Conservation (phyloP, 2,888 invertebrate species). For the Eupithecia vulgata region DNA sequence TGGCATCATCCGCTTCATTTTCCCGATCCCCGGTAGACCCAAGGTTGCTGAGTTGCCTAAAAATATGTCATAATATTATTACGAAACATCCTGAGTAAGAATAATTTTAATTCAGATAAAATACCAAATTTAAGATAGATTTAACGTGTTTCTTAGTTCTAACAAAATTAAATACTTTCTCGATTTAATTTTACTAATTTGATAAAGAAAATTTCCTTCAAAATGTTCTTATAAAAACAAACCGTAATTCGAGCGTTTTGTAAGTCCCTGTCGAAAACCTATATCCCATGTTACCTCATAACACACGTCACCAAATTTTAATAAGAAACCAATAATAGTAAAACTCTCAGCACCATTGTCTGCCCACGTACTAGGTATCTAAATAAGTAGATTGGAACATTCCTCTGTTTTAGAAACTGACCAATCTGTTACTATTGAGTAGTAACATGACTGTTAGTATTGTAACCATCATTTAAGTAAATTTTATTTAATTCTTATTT, state of each 20-base stretch:
- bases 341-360: slow-evolving; percentile 41
- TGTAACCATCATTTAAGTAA: slow-evolving; percentile 19
- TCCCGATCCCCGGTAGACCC: too few species aligned
- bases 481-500: too few species aligned
- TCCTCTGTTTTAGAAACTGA: slow-evolving; percentile 27
- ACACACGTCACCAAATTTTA: slow-evolving; percentile 53
- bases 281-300: slow-evolving; percentile 30
- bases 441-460: slow-evolving; percentile 23
- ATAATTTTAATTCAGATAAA: too few species aligned
- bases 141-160: background rate
- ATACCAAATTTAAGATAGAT: too few species aligned
- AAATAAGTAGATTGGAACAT: slow-evolving; percentile 18
- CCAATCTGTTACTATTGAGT: slow-evolving; percentile 20
- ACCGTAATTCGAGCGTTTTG: background rate
- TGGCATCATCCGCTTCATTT: too few species aligned
- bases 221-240: background rate
- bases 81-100: too few species aligned
- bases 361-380: slow-evolving; percentile 28
- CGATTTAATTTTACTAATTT: background rate
- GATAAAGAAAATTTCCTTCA: too few species aligned
- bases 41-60: too few species aligned
- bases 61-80: too few species aligned
- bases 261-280: background rate
- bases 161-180: too few species aligned
- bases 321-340: slow-evolving; percentile 61